Evolutionary conservation across 2,888 invertebrate species (phyloP), one percentile per base, ranked within the genome.

Genomic region (Masnerella sp.): DNA sequence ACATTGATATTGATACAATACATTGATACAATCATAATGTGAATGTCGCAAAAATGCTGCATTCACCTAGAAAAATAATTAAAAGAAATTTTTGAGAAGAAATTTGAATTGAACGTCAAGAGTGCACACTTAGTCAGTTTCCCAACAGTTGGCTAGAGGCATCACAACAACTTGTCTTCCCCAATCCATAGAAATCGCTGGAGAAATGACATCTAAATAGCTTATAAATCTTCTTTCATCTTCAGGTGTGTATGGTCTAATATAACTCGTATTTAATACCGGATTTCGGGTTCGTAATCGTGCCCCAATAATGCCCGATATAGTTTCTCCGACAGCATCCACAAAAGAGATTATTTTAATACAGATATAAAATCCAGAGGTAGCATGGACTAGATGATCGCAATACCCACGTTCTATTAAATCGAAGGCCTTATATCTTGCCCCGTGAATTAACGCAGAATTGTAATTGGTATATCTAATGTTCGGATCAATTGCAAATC

Each of bases 181-280:
- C 43, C 43, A 43, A 7, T 43, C 5, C 43, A 43, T 43, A 3
- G 43, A 43, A 43, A 43, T 43, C n/a, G 43, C 20, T n/a, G 20
- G 43, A 20, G 43, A 43, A 18, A 43, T 43, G 2, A 43, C 43
- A 11, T 43, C 11, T 9, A 38, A 5, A 17, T 38, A 38, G 5
- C 2, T 5, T 7, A 38, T 38, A 17, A 38, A 38, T 2, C 17
- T 14, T 5, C 7, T 7, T 38, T 38, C 15, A 1, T 38, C 38
- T 5, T 5, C n/a, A 8, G 5, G 14, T 15, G 14, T 38, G 15
- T 15, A 38, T 17, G 5, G 15, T 15, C 17, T 14, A 17, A 38
- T 15, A 5, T 43, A 43, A n/a, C 20, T 43, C 7, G 43, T 43
- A 20, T 22, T 22, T n/a, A 43, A 43, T 2, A 43, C 12, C n/a